A percentile compares a stretch with the other conserved stretches of the same genome.
phyloP scores from a whole-genome alignment of 2,888 invertebrate genomes.

The Anorthoa munda region DNA sequence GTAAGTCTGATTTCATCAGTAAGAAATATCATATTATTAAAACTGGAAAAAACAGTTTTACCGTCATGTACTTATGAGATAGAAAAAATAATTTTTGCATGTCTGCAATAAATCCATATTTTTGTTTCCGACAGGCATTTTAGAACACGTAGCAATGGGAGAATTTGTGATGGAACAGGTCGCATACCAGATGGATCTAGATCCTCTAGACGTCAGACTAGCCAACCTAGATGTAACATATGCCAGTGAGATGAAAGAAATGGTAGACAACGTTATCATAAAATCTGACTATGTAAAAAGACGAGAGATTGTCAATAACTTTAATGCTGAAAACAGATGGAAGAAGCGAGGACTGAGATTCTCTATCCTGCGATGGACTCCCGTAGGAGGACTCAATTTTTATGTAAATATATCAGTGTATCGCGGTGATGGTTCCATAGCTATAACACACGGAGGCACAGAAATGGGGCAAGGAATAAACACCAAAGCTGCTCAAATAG shows the following conservation, averaged over 20 bases:
- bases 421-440: constrained; percentile 92
- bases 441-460: constrained; percentile 92
- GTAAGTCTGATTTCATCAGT: constrained; percentile 50
- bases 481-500: constrained; percentile 93
- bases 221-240: constrained; percentile 77
- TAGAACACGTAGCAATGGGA: constrained; percentile 59
- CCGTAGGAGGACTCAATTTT: constrained; percentile 88
- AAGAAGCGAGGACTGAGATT: constrained; percentile 90
- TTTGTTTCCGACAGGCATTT: constrained; percentile 31
- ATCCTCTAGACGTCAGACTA: constrained; percentile 87
- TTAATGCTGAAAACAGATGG: constrained; percentile 93
- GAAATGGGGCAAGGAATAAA: constrained; percentile 95
- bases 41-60: too few relatives aligned
- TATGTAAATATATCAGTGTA: constrained; percentile 91
- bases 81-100: too few relatives aligned
- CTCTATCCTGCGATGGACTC: constrained; percentile 88
- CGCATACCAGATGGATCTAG: constrained; percentile 85
- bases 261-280: constrained; percentile 24
- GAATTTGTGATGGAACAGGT: constrained; percentile 92
- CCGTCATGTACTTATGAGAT: too few relatives aligned
- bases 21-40: too few relatives aligned
- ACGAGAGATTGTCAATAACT: constrained; percentile 81
- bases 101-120: too few relatives aligned
- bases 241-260: constrained; percentile 65
- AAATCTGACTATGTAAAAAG: constrained; percentile 82